Base-by-base conservation (phyloP, 2,113 vertebrate species). In the Catagonus wagneri region DNA sequence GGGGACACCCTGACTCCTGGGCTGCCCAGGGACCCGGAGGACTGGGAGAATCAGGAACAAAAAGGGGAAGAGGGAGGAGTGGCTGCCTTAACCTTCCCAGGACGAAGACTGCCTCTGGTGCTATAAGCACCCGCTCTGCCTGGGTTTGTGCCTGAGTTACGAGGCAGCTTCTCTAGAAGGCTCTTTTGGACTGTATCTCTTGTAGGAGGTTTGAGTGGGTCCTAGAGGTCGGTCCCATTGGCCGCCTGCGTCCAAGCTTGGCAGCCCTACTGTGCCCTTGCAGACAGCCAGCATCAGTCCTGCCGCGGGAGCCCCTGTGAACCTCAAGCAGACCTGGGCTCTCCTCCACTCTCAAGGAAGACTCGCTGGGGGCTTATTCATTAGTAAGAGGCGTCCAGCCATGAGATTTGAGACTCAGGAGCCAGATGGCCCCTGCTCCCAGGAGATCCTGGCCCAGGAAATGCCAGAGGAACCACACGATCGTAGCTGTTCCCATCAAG, bases 71-170 rank as follows among this genome's bases (percentile, higher is more conserved):
- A 72, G 44, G 39, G 14, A 39, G 11, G 60, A 29, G 52, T 16
- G 0, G 3, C 16, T 4, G 4, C 27, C 3, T 32, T 50, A 34
- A 27, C 54, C 16, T 54, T 29, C n/a, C 25, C 0, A 7, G 22
- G 56, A 68, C 19, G 39, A n/a, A 13, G 56, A 44, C 25, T 1
- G 3, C 15, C 69, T 83, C 27, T n/a, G 44, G 3, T 74, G 34
- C 34, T 19, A 17, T 19, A 17, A 44, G 36, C 7, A 11, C 19
- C 39, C 60, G 7, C 27, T 6, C 7, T 29, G 23, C 61, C 27
- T 34, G 52, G 72, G 19, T 20, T 52, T 32, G 13, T 4, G 39
- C n/a, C 58, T 19, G 63, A 68, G 25, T 61, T 34, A n/a, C 2
- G 3, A 29, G 56, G 44, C 29, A 52, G 58, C 39, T 88, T n/a